A percentile compares a stretch with the other conserved stretches of the same genome.
phyloP scores from a whole-genome alignment of 2,888 invertebrate species.

The Hypolimnas misippus region DNA sequence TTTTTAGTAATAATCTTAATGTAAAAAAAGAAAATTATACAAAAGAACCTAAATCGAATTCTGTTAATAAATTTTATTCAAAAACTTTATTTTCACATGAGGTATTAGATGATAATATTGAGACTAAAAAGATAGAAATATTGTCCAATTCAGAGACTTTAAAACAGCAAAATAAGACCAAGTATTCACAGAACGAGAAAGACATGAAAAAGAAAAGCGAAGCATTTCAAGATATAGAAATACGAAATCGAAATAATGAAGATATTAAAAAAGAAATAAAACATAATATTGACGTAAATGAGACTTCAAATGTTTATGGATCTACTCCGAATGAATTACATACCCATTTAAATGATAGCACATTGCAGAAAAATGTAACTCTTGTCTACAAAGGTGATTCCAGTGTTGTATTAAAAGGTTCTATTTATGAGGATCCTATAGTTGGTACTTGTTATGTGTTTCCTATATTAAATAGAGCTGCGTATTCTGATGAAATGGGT shows the following conservation, averaged over 20 bases:
- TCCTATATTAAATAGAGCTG: constrained; percentile 47
- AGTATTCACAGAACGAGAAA: neutral
- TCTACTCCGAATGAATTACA: neutral
- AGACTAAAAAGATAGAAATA: neutral
- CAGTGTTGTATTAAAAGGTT: constrained; percentile 55
- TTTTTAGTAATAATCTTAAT: neutral
- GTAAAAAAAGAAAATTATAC: neutral
- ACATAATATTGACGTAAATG: neutral
- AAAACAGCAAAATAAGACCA: neutral
- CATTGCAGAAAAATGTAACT: constrained; percentile 43
- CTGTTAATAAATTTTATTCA: neutral
- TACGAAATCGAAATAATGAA: neutral
- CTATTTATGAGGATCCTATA: constrained; percentile 58
- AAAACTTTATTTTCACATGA: neutral
- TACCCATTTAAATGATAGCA: constrained; percentile 9
- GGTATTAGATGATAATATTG: neutral
- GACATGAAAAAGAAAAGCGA: neutral
- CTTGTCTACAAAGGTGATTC: constrained; percentile 49
- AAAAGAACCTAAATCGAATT: neutral
- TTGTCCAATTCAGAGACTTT: neutral
- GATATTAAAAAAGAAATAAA: neutral
- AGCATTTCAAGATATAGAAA: neutral
- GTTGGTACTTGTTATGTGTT: constrained; percentile 60
- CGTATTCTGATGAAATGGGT: constrained; percentile 36
- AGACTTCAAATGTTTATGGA: neutral